phyloP scores from a whole-genome alignment of 2,113 vertebrate genomes.

The Scalopus aquaticus region DNA sequence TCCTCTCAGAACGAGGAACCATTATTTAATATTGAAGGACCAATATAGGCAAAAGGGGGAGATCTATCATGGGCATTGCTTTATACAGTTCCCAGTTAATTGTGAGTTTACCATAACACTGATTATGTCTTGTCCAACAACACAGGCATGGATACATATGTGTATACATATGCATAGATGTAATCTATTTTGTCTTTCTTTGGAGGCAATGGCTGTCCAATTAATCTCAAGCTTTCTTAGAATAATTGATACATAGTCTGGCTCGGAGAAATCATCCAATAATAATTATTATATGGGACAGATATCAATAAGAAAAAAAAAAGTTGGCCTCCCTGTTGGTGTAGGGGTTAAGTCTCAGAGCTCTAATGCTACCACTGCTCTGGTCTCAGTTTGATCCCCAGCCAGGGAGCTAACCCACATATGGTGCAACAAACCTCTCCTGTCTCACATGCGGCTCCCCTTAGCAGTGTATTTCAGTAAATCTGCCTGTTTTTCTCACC shows the following conservation, averaged over 20 bases:
- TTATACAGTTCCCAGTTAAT: neutral
- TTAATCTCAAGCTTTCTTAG: neutral
- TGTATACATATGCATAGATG: accelerated
- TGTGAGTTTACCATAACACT: neutral
- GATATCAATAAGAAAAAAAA: neutral
- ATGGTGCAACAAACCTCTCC: too few species aligned
- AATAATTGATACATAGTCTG: neutral
- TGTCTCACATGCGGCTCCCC: too few species aligned
- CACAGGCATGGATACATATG: accelerated
- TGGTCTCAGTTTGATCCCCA: too few species aligned
- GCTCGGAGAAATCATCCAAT: neutral
- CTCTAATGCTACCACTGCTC: too few species aligned
- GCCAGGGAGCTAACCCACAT: too few species aligned
- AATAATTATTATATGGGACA: neutral
- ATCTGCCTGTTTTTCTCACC: too few species aligned
- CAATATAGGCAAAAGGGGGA: neutral
- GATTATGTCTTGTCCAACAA: neutral
- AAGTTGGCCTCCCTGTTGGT: neutral
- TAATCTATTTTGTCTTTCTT: neutral
- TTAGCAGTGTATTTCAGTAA: too few species aligned
- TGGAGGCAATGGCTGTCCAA: neutral
- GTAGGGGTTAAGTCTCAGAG: too few species aligned
- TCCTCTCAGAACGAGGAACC: neutral
- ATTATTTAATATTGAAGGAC: neutral
- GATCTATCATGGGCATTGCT: neutral